Base-by-base conservation (phyloP, 2,888 invertebrate species). In the Cheilosia soror region DNA sequence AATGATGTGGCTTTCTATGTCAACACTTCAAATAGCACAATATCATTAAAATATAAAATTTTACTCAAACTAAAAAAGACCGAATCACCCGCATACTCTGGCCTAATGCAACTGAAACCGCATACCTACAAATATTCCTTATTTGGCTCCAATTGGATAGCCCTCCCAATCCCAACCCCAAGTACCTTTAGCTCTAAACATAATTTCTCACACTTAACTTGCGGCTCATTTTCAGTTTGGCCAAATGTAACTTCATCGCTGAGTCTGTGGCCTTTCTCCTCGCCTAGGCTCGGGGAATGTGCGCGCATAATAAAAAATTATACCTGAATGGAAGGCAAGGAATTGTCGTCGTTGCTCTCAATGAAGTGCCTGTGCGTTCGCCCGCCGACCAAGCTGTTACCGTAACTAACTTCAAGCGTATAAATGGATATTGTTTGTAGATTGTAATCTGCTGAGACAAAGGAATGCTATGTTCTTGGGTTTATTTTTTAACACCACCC, bases 391-490 rank as follows among this genome's bases (percentile, higher is more conserved):
- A 15, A 15, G 66, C 66, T 42, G 49, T 49, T 60, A 42, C 68
- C 55, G 53, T 77, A 68, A 62, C 77, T 77, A 51, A 62, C 77
- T 77, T 62, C 47, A 69, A 72, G 63, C 15, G 63, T 49, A 49
- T 65, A 44, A 66, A 76, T 51, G 66, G 58, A 44, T 66, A 66
- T 66, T 76, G 66, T 69, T 77, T 77, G 44, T 47, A 55, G 69
- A 77, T 79, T 72, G 72, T 65, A 57, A 72, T 79, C 79, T 65
- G 6, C 58, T 20, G 49, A 42, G 42, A 65, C 72, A 72, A 79
- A 57, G 58, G 58, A 20, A 65, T 79, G 55, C 49, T 57, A 29
- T 72, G 33, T 11, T 29, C 37, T 57, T 40, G 20, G 29, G 42
- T 62, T 69, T 69, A 47, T 53, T 57, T 37, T 31, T 15, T 11